These are phyloP conservation scores for Seriola aureovittata DNA, from an alignment of 2,113 vertebrate genomes.

Conservation along the genomic window DNA sequence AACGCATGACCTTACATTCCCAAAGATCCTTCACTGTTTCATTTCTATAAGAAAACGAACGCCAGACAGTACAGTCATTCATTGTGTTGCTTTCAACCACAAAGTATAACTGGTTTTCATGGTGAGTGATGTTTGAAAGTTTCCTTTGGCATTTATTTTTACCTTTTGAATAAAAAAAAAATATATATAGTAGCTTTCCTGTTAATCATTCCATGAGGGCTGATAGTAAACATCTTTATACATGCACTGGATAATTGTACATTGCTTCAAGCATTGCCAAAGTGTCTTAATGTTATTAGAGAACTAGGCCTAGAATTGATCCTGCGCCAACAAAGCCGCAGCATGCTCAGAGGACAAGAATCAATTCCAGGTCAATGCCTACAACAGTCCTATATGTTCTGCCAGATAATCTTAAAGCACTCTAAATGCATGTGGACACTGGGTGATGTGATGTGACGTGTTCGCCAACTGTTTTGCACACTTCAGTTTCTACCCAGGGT, in stretches of 20 bases:
- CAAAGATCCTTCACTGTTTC: slow-evolving; percentile 39
- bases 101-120: slow-evolving; percentile 26
- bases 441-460: background rate
- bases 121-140: slow-evolving; percentile 20
- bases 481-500: background rate
- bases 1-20: slow-evolving; percentile 67
- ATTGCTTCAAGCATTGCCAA: slow-evolving; percentile 8
- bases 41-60: slow-evolving; percentile 38
- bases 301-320: slow-evolving; percentile 17
- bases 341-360: slow-evolving; percentile 44
- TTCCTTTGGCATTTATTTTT: slow-evolving; percentile 28
- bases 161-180: background rate
- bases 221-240: background rate
- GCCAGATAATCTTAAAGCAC: slow-evolving; percentile 60
- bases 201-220: background rate
- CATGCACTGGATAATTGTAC: background rate
- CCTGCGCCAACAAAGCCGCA: slow-evolving; percentile 24
- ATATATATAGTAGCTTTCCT: background rate
- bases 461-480: background rate
- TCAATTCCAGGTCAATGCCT: slow-evolving; percentile 78
- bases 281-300: background rate
- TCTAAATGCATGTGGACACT: slow-evolving; percentile 30
- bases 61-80: slow-evolving; percentile 22
- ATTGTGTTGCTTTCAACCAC: slow-evolving; percentile 13
- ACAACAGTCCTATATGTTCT: slow-evolving; percentile 48